phyloP scores from a whole-genome alignment of 2,797 vertebrate species.

The Lemur catta region DNA sequence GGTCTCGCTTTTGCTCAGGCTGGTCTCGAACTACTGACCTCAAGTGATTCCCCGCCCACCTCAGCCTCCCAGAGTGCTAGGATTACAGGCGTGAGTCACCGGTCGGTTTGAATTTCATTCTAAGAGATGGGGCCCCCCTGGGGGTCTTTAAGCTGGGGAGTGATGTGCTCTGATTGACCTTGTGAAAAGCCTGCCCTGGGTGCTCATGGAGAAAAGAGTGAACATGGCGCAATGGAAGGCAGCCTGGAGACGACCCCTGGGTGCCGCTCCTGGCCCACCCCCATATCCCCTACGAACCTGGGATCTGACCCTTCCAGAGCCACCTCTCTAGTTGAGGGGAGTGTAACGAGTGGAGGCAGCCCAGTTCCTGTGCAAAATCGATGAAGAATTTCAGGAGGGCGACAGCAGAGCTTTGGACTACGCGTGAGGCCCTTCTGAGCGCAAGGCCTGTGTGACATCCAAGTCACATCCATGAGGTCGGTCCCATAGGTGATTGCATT shows the following conservation, averaged over 20 bases:
- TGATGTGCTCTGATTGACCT: not conserved
- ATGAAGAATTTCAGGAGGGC: no score
- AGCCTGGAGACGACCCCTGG: not conserved
- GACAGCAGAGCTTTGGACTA: not conserved
- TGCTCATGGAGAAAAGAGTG: no score
- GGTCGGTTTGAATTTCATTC: not conserved
- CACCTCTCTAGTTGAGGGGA: no score
- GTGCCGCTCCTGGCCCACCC: no score
- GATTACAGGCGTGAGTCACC: no score
- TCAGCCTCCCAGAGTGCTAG: no score
- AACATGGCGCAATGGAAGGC: not conserved
- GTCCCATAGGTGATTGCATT: no score
- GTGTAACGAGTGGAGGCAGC: accelerated
- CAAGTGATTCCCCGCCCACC: no score
- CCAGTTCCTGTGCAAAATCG: not conserved
- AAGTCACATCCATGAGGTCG: not conserved
- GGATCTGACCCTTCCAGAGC: not conserved
- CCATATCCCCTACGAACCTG: accelerated
- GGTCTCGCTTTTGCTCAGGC: no score
- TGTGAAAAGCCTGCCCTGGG: not conserved
- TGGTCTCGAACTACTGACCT: no score
- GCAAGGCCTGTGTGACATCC: not conserved
- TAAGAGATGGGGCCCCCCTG: no score
- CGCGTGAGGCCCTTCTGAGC: not conserved
- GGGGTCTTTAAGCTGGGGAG: not conserved